phyloP scores from a whole-genome alignment of 2,888 invertebrate species.

The Pollenia angustigena region DNA sequence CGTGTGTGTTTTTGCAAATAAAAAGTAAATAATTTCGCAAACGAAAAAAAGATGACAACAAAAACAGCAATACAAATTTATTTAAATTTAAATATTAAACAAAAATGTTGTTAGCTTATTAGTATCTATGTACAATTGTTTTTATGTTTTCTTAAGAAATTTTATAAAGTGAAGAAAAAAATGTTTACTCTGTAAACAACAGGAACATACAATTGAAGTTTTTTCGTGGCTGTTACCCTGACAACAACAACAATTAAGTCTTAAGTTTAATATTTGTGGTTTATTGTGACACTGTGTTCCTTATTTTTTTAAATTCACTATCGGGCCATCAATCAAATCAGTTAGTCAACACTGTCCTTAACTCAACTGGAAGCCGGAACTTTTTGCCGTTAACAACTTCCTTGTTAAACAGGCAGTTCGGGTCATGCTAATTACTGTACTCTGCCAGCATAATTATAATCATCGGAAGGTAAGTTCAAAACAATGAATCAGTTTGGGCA shows the following conservation, averaged over 20 bases:
- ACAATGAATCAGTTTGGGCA: not conserved
- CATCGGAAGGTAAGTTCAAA: slow-evolving; percentile 63
- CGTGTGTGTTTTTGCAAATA: slow-evolving; percentile 40
- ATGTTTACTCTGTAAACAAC: slow-evolving; percentile 21
- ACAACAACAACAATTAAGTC: slow-evolving; percentile 39
- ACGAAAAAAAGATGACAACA: not conserved
- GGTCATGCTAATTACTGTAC: slow-evolving; percentile 55
- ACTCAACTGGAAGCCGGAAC: not conserved
- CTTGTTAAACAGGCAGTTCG: slow-evolving; percentile 12
- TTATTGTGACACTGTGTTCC: slow-evolving; percentile 2
- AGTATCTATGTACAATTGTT: not conserved
- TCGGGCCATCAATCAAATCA: not conserved
- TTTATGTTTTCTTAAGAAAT: not conserved
- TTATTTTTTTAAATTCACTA: not conserved
- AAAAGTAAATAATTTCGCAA: slow-evolving; percentile 33
- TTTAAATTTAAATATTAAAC: slow-evolving; percentile 15
- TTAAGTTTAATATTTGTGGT: not conserved
- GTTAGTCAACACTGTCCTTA: not conserved
- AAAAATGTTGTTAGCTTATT: slow-evolving; percentile 11
- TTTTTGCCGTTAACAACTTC: slow-evolving; percentile 31
- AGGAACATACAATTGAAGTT: not conserved
- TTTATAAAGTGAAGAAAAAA: slow-evolving; percentile 3
- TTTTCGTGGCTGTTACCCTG: slow-evolving; percentile 22
- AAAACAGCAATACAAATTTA: not conserved
- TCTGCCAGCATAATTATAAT: slow-evolving; percentile 45